A percentile compares a stretch with the other conserved stretches of the same genome.
phyloP scores from a whole-genome alignment of 2,888 invertebrate species.

The Hypena proboscidalis region DNA sequence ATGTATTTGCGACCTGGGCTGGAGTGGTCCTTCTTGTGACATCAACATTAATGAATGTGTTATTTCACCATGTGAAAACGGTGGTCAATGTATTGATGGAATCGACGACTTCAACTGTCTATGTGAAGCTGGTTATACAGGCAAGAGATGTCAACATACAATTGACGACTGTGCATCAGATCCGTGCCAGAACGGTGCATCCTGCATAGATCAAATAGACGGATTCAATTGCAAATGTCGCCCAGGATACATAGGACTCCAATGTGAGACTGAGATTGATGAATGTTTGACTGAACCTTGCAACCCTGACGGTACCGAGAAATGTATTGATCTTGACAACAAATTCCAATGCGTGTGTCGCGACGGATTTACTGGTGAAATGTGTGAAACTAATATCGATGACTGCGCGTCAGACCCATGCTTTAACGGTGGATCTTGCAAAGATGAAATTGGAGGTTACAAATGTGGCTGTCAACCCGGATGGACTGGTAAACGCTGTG shows the following conservation, averaged over 20 bases:
- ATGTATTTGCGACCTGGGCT: slow-evolving; percentile 96
- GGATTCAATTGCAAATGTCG: slow-evolving; percentile 97
- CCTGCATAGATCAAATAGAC: slow-evolving; percentile 94
- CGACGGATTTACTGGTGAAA: slow-evolving; percentile 93
- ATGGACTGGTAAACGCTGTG: slow-evolving; percentile 95
- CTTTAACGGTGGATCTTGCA: slow-evolving; percentile 94
- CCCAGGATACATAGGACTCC: slow-evolving; percentile 96
- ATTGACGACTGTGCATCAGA: slow-evolving; percentile 96
- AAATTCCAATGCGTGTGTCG: slow-evolving; percentile 95
- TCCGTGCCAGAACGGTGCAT: slow-evolving; percentile 97
- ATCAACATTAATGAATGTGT: slow-evolving; percentile 96
- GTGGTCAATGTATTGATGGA: slow-evolving; percentile 95
- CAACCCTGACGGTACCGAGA: slow-evolving; percentile 94
- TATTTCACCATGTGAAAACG: slow-evolving; percentile 95
- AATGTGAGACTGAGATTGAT: slow-evolving; percentile 96
- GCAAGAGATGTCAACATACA: slow-evolving; percentile 96
- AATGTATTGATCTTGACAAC: slow-evolving; percentile 95
- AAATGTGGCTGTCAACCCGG: slow-evolving; percentile 93
- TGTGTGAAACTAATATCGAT: slow-evolving; percentile 94
- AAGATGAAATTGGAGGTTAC: slow-evolving; percentile 93
- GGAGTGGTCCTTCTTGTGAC: slow-evolving; percentile 94
- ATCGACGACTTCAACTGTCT: slow-evolving; percentile 94
- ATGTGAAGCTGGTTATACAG: slow-evolving; percentile 97
- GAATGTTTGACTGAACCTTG: slow-evolving; percentile 97
- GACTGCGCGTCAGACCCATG: slow-evolving; percentile 95